Base-by-base conservation (phyloP, 2,113 vertebrate genomes). In the Sphyrna mokarran region DNA sequence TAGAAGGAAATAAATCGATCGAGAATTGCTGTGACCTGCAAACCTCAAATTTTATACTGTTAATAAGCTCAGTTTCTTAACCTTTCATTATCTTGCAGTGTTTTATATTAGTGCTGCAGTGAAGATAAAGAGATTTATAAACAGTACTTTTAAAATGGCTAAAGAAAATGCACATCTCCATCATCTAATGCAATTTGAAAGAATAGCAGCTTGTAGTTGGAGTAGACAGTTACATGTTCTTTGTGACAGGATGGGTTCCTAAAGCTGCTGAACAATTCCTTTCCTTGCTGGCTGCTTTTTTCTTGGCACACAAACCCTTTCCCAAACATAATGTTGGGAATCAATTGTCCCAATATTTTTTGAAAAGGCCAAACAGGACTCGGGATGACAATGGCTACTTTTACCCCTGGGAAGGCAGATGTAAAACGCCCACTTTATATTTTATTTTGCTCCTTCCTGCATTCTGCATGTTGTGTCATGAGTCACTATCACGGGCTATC, bases 171-270 rank as follows among this genome's bases (percentile, higher is more conserved):
- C n/a, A 93, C n/a, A 22, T 93, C 3, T 66, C 61, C 61, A 93
- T 9, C 63, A 66, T 66, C 89, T 37, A 93, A 93, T 66, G n/a
- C 61, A 93, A 66, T n/a, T 93, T 93, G 89, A 93, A 68, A 37
- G 61, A 68, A 37, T 37, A 68, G 7, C 18, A 93, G 58, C 18
- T 63, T 66, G n/a, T 37, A 91, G 61, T 37, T 1, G n/a, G 89
- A 68, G 16, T 33, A 93, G 89, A 37, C 33, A 9, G 89, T 91
- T 33, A 33, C 89, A 16, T n/a, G 20, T 68, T 93, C 61, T 66
- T 58, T 68, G 20, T 66, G 63, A 68, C 89, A 93, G 61, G n/a
- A 68, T 68, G 48, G 48, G 61, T 93, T 93, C 8, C 61, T 37
- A 66, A n/a, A 18, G 33, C 68, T 68, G n/a, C n/a, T 37, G 61